Evolutionary conservation across 2,888 invertebrate genomes (phyloP), one percentile per base, ranked within the genome.

Genomic region (Eucera pruinosa): DNA sequence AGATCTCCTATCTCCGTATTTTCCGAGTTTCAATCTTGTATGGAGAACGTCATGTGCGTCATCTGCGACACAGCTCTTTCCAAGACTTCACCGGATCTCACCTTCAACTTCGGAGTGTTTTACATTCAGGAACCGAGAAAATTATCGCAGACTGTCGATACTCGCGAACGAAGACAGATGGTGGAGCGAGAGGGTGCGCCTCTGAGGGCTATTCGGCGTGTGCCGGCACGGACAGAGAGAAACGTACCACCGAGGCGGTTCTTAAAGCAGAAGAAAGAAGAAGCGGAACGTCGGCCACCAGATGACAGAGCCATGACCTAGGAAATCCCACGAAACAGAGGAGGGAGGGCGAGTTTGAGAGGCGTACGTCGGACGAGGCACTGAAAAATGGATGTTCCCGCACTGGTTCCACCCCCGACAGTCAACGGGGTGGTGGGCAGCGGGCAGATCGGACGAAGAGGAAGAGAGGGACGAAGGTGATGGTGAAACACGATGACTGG

Each of bases 271-370:
- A 66, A 76, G 78, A 75, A 76, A 70, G 62, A 76, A 74, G 73
- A 66, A 74, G 62, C 55, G 58, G 58, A 48, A 47, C 72, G 78
- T 60, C 86, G 86, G 78, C 76, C 61, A 83, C 88, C 88, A 88
- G 87, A 88, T 88, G 88, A 88, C 88, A 88, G 87, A 84, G 84
- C 85, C 86, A 83, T 88, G 88, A 88, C 88, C 88, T 83, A 88
- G 86, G 86, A 83, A 88, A 87, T 86, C 87, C 84, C 82, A 81
- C 80, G 87, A 77, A 73, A 48, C 61, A 50, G 47, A 64, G 48
- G 43, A 18, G 5, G 39, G 39, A 62, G 43, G 50, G 43, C 48
- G 61, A 50, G 47, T 47, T 2, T 3, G 68, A 72, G 67, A 67
- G 76, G 72, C 85, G 83, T 81, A 85, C 74, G 84, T 84, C 78